Evolutionary conservation across 1,140 invertebrate genomes (phyloP), one percentile per base, ranked within the genome.

Genomic region (Sinella curviseta): DNA sequence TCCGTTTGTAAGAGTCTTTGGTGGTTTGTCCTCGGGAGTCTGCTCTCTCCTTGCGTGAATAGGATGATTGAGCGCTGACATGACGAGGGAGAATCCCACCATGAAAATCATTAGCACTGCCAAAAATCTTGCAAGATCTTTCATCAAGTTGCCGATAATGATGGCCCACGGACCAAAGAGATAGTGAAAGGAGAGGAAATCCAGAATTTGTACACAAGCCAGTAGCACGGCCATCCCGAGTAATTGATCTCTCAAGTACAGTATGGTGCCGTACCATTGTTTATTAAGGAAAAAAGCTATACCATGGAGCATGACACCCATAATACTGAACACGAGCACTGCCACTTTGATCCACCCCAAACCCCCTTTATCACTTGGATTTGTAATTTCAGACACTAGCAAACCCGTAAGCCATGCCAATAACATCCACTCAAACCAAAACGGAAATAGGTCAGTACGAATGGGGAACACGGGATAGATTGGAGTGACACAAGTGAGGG

Each of bases 81-180:
- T 94, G 85, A 98, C 95, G 91, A 99, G 95, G 0, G 97, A 98
- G 86, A 99, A 99, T 67, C 98, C 98, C 86, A 97, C 94, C 81
- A 99, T 95, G 88, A 99, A 99, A 87, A 99, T 98, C 20, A 94
- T 92, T 84, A 99, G 88, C 12, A 99, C 97, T 30, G 97, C 97
- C 77, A 99, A 89, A 88, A 99, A 99, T 82, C 97, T 90, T 4
- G 95, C 95, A 82, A 99, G 89, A 88, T 99, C 93, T 87, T 95
- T 95, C 83, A 95, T 94, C 60, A 95, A 88, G 86, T 95, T 94
- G 16, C 94, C 94, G 83, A 95, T 95, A 85, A 95, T 95, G 81
- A 95, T 95, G 24, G 94, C 94, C 98, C 98, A 99, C 0, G 98
- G 98, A 48, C 98, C 98, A 85, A 99, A 99, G 0, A 99, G 89